phyloP scores from a whole-genome alignment of 2,888 invertebrate species.

The Monoplex corrugatus region DNA sequence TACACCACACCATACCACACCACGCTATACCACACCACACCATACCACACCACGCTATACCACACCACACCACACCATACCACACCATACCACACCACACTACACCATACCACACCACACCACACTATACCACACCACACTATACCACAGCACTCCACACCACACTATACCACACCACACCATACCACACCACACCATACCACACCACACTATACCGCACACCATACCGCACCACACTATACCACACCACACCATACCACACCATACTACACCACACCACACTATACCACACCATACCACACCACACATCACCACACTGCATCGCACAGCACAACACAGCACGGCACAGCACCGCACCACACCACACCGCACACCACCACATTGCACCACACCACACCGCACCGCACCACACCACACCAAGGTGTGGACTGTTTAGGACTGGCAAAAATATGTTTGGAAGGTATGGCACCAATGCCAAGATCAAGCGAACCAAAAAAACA shows the following conservation, averaged over 20 bases:
- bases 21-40: background rate
- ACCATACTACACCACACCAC: background rate
- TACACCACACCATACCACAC: background rate
- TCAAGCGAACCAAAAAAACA: background rate
- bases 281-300: background rate
- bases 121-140: background rate
- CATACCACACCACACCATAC: background rate
- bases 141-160: too few species aligned
- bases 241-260: background rate
- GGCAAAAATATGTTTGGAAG: background rate
- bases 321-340: background rate
- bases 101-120: background rate
- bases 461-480: background rate
- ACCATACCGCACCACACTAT: background rate
- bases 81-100: background rate
- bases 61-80: background rate
- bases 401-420: background rate
- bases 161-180: background rate
- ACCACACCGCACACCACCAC: background rate
- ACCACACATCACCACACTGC: background rate
- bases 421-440: too few species aligned
- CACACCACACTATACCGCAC: background rate
- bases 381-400: background rate
- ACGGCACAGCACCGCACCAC: background rate
- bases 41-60: background rate